A percentile compares a stretch with the other conserved stretches of the same genome.
Evolutionary conservation across 2,797 vertebrate genomes (phyloP).

Genomic region (Bovichtus variegatus): DNA sequence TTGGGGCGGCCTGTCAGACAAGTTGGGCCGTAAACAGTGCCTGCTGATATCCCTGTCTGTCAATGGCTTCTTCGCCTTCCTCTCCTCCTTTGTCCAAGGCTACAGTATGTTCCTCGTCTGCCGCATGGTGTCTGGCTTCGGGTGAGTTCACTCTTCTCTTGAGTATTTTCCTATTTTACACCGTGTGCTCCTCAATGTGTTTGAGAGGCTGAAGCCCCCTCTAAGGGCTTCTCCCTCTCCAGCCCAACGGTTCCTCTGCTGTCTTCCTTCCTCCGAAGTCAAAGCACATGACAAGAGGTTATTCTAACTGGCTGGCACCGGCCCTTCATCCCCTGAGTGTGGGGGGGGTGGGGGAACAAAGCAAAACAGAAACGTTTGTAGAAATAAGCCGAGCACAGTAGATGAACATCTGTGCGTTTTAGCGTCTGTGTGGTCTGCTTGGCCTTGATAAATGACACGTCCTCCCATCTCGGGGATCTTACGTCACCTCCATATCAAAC

Average conservation of each 20-base stretch:
- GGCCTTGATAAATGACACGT: conserved; percentile 18
- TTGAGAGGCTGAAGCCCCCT: conserved; percentile 9
- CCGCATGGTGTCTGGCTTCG: conserved; percentile 96
- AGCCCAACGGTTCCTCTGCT: neutral
- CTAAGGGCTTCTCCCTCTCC: conserved; percentile 14
- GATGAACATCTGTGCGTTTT: conserved; percentile 54
- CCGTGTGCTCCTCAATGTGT: neutral
- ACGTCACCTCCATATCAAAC: conserved; percentile 2
- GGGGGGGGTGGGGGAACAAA: conserved; percentile 3
- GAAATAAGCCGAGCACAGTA: conserved; percentile 41
- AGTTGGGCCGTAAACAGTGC: conserved; percentile 92
- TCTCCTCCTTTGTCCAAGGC: conserved; percentile 97
- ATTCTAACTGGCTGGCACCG: conserved; percentile 38
- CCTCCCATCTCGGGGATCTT: conserved; percentile 4
- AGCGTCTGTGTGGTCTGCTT: conserved; percentile 19
- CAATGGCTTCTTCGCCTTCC: conserved; percentile 98
- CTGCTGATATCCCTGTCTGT: conserved; percentile 96
- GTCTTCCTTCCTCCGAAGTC: conserved; percentile 34
- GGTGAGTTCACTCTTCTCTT: conserved; percentile 86
- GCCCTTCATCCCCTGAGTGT: conserved; percentile 29
- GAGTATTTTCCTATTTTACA: neutral
- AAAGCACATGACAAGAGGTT: conserved; percentile 33
- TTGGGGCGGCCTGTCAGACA: conserved; percentile 97
- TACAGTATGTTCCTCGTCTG: conserved; percentile 97
- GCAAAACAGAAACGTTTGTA: conserved; percentile 44